Evolutionary conservation across 2,797 vertebrate species (phyloP).

Genomic region (Cuniculus paca): DNA sequence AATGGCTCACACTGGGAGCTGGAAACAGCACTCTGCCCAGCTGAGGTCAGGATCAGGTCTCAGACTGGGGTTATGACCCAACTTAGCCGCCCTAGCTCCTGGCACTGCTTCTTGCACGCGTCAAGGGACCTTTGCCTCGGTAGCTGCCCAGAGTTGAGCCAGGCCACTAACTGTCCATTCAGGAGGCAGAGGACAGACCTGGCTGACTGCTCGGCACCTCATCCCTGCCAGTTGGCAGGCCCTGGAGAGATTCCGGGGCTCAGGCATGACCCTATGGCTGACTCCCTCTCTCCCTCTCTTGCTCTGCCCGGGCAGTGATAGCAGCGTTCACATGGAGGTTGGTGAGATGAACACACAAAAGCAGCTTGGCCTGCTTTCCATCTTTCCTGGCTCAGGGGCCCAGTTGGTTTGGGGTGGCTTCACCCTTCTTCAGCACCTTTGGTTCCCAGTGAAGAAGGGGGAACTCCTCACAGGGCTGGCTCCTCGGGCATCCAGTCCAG

Average conservation of each 20-base stretch:
- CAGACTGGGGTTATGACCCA: background rate
- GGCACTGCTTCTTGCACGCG: background rate
- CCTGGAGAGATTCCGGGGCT: background rate
- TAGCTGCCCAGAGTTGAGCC: background rate
- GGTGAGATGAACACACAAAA: background rate
- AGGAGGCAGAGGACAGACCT: constrained; percentile 34
- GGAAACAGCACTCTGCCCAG: background rate
- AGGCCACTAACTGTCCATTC: background rate
- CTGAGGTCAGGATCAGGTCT: background rate
- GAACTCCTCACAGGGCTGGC: background rate
- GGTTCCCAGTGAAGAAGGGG: background rate
- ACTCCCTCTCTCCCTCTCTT: background rate
- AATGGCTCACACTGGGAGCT: background rate
- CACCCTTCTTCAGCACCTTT: background rate
- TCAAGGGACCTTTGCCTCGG: background rate
- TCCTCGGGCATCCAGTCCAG: background rate
- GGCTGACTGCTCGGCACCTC: background rate
- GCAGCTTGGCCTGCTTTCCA: background rate
- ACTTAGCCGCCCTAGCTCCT: background rate
- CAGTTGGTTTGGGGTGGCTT: background rate
- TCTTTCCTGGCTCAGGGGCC: background rate
- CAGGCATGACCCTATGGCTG: background rate
- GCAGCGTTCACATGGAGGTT: background rate
- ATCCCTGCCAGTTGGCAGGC: background rate
- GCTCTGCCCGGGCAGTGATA: background rate